phyloP scores from a whole-genome alignment of 2,888 invertebrate species.

The Mongoloraphidia duomilia region DNA sequence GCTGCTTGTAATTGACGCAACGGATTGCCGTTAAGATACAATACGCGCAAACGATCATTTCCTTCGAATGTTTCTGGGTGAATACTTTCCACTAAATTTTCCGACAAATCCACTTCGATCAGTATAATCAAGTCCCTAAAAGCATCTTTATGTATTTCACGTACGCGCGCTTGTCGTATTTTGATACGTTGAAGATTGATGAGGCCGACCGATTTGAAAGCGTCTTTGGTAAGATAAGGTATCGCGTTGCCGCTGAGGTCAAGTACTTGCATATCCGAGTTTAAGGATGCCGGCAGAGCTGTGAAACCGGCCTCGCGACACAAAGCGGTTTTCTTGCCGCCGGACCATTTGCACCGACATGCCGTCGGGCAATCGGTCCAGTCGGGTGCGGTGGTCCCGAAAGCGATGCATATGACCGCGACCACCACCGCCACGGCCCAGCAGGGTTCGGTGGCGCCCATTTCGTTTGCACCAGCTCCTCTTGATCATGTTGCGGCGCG shows the following conservation, averaged over 20 bases:
- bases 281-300: constrained; percentile 55
- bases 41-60: constrained; percentile 64
- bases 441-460: constrained; percentile 18
- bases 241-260: constrained; percentile 73
- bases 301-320: constrained; percentile 71
- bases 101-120: constrained; percentile 74
- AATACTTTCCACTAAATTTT: constrained; percentile 60
- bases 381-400: constrained; percentile 48
- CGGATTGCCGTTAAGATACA: constrained; percentile 72
- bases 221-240: constrained; percentile 57
- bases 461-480: neutral
- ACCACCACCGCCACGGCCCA: constrained; percentile 21
- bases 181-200: constrained; percentile 75
- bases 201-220: constrained; percentile 63
- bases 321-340: constrained; percentile 78
- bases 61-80: constrained; percentile 71
- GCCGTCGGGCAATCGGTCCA: constrained; percentile 80
- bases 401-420: constrained; percentile 23
- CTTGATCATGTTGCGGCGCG: neutral
- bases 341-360: constrained; percentile 85
- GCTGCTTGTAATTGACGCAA: constrained; percentile 53
- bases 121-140: constrained; percentile 74
- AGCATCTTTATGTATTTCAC: constrained; percentile 67
- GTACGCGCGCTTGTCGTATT: constrained; percentile 58
- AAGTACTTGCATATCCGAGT: constrained; percentile 70